phyloP scores from a whole-genome alignment of 2,113 vertebrate genomes.

The Melanotaenia duboulayi region DNA sequence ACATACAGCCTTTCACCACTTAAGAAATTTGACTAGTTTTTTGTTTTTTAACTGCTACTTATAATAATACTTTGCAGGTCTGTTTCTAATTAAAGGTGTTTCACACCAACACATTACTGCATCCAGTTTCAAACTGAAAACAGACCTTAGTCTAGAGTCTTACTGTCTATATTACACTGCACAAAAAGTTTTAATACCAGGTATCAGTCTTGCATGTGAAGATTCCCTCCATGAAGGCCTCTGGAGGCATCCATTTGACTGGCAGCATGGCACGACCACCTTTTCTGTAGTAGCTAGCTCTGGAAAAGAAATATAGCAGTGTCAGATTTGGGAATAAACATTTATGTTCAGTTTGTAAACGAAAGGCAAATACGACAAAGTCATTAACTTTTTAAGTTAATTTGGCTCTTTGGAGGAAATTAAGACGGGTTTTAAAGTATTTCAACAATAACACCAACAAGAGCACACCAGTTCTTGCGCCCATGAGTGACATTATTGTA shows the following conservation, averaged over 20 bases:
- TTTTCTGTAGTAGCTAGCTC: constrained; percentile 93
- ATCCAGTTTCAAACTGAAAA: background rate
- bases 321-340: background rate
- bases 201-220: constrained; percentile 97
- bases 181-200: constrained; percentile 80
- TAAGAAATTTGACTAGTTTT: too few species aligned
- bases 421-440: constrained; percentile 5
- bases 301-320: constrained; percentile 51
- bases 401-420: constrained; percentile 6
- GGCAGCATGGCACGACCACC: constrained; percentile 90
- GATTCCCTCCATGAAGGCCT: constrained; percentile 93
- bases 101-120: background rate
- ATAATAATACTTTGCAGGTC: background rate
- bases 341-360: background rate
- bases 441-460: constrained; percentile 14
- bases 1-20: background rate
- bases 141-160: background rate
- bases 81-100: background rate
- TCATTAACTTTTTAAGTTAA: constrained; percentile 16
- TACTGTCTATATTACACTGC: constrained; percentile 11
- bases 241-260: constrained; percentile 95
- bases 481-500: background rate
- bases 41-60: background rate
- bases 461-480: background rate
- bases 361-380: constrained; percentile 17